Conservation (phyloP, 1,140 invertebrate genomes). For the Drosophila simulans region DNA sequence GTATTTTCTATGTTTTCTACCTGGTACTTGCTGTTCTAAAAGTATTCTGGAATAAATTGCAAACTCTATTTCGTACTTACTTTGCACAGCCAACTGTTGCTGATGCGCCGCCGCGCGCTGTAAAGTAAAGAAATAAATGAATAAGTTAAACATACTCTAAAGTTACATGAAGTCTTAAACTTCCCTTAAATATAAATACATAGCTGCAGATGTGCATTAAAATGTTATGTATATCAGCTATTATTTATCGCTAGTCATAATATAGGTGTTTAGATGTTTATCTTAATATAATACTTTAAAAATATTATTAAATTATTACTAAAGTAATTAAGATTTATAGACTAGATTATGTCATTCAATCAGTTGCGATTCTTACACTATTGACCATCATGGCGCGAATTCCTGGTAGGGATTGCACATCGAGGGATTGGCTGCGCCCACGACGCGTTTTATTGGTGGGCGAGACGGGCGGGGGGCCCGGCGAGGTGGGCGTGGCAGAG, state of each 20-base stretch:
- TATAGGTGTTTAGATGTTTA: no score
- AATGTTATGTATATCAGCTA: no score
- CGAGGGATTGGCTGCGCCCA: slow-evolving; percentile 90
- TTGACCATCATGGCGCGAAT: slow-evolving; percentile 85
- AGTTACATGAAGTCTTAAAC: no score
- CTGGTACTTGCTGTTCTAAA: slow-evolving; percentile 68
- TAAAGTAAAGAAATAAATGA: slow-evolving; percentile 84
- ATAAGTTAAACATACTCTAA: not conserved
- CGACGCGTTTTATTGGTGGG: slow-evolving; percentile 69
- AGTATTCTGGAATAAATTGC: slow-evolving; percentile 4
- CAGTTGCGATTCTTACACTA: slow-evolving; percentile 47
- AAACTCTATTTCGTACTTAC: slow-evolving; percentile 85
- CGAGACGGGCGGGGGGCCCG: slow-evolving; percentile 62
- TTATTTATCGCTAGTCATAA: no score
- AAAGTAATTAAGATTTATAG: not conserved
- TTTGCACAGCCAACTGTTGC: slow-evolving; percentile 86
- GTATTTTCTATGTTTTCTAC: slow-evolving; percentile 20
- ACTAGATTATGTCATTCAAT: not conserved
- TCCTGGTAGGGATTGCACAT: slow-evolving; percentile 90
- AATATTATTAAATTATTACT: no score
- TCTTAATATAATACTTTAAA: no score
- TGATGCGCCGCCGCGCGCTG: slow-evolving; percentile 89
- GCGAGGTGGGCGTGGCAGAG: slow-evolving; percentile 81
- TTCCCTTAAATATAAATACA: not conserved
- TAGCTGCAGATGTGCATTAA: no score